Conservation (phyloP, 2,888 invertebrate genomes). For the Choristoneura rosaceana region DNA sequence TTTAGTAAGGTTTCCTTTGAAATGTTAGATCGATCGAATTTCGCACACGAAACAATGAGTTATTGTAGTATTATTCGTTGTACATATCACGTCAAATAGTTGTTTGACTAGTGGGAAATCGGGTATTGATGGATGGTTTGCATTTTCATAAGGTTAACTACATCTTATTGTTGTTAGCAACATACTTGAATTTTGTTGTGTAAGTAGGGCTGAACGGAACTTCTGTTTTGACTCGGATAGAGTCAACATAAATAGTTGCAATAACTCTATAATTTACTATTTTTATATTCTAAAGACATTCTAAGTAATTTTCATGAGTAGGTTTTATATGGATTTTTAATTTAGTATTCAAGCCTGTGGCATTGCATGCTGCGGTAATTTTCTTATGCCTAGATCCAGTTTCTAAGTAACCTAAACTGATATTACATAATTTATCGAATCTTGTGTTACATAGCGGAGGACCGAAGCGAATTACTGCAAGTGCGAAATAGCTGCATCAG, state of each 20-base stretch:
- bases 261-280: too few species aligned
- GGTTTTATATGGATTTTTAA: too few species aligned
- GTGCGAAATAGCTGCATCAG: not conserved
- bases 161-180: constrained; percentile 27
- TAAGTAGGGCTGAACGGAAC: not conserved
- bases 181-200: constrained; percentile 7
- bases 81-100: constrained; percentile 45
- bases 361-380: constrained; percentile 24
- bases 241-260: too few species aligned
- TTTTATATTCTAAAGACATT: too few species aligned
- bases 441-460: not conserved
- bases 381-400: constrained; percentile 11
- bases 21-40: constrained; percentile 64
- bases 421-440: constrained; percentile 11
- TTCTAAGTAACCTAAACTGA: constrained; percentile 17
- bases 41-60: constrained; percentile 61
- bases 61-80: constrained; percentile 60
- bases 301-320: too few species aligned
- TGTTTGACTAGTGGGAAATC: constrained; percentile 46
- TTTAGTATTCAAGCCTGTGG: constrained; percentile 11
- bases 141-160: constrained; percentile 31
- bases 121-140: constrained; percentile 32
- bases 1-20: constrained; percentile 62
- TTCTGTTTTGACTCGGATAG: too few species aligned
- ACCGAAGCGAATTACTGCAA: not conserved